phyloP scores from a whole-genome alignment of 2,797 vertebrate species.

The Oreortyx pictus region DNA sequence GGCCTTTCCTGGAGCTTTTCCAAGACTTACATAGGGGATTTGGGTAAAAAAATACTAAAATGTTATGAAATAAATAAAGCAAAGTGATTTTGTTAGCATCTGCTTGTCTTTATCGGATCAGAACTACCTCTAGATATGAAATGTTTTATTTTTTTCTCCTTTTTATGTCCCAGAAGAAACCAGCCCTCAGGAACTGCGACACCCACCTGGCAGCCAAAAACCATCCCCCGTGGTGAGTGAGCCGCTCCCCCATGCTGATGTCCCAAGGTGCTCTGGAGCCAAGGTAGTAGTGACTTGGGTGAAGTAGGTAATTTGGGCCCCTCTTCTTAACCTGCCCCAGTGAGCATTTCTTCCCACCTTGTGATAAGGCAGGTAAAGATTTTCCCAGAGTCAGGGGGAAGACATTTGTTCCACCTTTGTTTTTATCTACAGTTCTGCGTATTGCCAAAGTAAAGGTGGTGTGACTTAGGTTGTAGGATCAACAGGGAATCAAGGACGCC shows the following conservation, averaged over 20 bases:
- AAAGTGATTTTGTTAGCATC: background rate
- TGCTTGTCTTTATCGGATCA: background rate
- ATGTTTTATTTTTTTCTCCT: conserved; percentile 18
- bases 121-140: background rate
- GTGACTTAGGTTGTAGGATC: background rate
- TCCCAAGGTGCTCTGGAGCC: conserved; percentile 44
- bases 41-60: background rate
- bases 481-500: background rate
- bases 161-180: conserved; percentile 74
- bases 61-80: background rate
- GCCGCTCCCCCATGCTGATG: background rate
- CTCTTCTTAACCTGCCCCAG: background rate
- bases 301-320: background rate
- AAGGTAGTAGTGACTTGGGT: conserved; percentile 42
- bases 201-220: conserved; percentile 74
- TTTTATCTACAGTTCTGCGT: background rate
- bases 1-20: background rate
- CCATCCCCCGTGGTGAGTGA: conserved; percentile 77
- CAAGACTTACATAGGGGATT: background rate
- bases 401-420: background rate
- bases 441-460: background rate
- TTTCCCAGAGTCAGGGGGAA: background rate
- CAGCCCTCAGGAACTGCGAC: conserved; percentile 76
- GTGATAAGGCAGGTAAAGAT: background rate
- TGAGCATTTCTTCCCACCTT: background rate